Base-by-base conservation (phyloP, 2,113 vertebrate species). In the Indri indri region DNA sequence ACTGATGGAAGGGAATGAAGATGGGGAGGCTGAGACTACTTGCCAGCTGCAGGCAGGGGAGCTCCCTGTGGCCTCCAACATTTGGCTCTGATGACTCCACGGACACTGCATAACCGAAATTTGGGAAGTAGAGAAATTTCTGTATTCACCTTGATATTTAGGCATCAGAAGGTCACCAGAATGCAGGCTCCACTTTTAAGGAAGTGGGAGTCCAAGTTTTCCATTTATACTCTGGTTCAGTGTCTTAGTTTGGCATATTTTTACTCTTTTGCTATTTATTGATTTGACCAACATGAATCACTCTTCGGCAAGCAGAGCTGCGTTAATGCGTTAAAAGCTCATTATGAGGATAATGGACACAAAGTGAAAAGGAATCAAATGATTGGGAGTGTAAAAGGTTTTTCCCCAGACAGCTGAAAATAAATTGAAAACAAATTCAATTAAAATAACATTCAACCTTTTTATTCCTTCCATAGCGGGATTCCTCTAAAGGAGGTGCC, bases 381-480 rank as follows among this genome's bases (percentile, higher is more conserved):
- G 97, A 96, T 98, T 98, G 97, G 96, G 95, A 8, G 27, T 98
- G 97, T 97, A 97, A 98, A 98, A 98, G 98, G 96, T 94, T 98
- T 98, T 96, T 98, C 98, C 98, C 98, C 50, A 98, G 98, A 98
- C 97, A 98, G 96, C 97, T 95, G 96, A 97, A 98, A 98, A 98
- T 97, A 99, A 98, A 99, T 98, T 98, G 98, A 98, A 99, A 99
- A 98, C 98, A 99, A 99, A 99, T 99, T 98, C 98, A 99, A 99
- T 99, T 99, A 99, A 98, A 99, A 98, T 98, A 99, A 98, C 98
- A 98, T 98, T 98, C 97, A 98, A 98, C 98, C 98, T 98, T 98
- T 98, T 98, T 98, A 98, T 98, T 98, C 96, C 97, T 98, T 97
- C 95, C 66, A 57, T 79, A 97, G 94, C 95, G 96, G 96, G 95